Evolutionary conservation across 2,113 vertebrate genomes (phyloP).

Genomic region (Charina bottae): DNA sequence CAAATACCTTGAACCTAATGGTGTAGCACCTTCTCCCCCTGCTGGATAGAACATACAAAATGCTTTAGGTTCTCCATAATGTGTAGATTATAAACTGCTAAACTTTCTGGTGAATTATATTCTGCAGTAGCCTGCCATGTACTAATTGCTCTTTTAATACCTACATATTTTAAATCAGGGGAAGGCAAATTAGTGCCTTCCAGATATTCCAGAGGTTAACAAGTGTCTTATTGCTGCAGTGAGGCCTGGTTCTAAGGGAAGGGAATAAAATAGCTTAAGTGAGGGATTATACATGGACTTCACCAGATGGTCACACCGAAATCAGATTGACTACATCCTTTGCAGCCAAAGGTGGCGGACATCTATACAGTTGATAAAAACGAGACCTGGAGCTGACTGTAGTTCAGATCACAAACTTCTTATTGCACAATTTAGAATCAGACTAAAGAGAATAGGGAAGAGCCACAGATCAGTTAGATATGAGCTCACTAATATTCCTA

Average conservation of each 20-base stretch:
- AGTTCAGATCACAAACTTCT: no score
- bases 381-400: no score
- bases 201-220: not conserved
- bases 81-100: not conserved
- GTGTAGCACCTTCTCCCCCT: slow-evolving; percentile 10
- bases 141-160: not conserved
- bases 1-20: not conserved
- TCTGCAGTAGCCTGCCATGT: not conserved
- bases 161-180: not conserved
- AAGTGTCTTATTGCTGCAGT: not conserved
- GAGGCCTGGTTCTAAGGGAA: not conserved
- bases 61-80: not conserved
- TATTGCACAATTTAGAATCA: no score
- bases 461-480: no score
- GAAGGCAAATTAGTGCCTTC: not conserved
- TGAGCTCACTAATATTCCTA: no score
- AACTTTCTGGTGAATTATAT: not conserved
- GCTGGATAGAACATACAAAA: slow-evolving; percentile 5
- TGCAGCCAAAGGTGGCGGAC: no score
- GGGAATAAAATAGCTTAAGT: not conserved
- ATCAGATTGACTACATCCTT: no score
- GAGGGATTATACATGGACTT: no score
- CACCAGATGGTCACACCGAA: no score
- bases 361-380: no score
- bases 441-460: no score